phyloP scores from a whole-genome alignment of 2,797 vertebrate genomes.

The Galagoides demidoff region DNA sequence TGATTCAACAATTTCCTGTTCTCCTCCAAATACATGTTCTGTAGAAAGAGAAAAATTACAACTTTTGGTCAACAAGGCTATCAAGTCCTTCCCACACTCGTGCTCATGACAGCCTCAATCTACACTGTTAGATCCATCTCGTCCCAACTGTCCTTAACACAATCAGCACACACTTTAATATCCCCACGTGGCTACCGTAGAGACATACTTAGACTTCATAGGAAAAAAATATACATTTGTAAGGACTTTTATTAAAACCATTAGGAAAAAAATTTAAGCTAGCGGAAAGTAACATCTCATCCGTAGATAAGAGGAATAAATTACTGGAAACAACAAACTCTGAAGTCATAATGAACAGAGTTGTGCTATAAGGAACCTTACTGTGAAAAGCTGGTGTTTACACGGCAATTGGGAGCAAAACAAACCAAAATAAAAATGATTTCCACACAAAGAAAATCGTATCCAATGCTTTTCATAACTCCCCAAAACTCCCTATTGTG shows the following conservation, averaged over 20 bases:
- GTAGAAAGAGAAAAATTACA: not conserved
- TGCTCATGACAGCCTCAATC: not conserved
- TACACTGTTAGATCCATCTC: not conserved
- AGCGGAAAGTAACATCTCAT: conserved; percentile 68
- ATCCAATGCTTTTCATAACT: not conserved
- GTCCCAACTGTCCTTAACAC: conserved; percentile 79
- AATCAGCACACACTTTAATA: conserved; percentile 74
- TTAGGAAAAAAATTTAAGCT: conserved; percentile 73
- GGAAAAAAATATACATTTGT: conserved; percentile 72
- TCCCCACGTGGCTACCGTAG: conserved; percentile 72
- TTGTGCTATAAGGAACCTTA: not conserved
- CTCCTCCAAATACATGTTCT: not conserved
- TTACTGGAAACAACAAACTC: conserved; percentile 27
- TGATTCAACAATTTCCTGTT: conserved; percentile 34
- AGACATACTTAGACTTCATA: conserved; percentile 64
- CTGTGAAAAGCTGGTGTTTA: conserved; percentile 55
- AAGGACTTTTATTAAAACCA: conserved; percentile 62
- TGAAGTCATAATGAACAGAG: conserved; percentile 35
- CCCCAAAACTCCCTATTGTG: not conserved
- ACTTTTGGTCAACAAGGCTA: not conserved
- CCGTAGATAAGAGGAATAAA: conserved; percentile 37
- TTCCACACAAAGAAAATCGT: conserved; percentile 12
- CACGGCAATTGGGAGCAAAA: conserved; percentile 31
- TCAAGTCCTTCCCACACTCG: not conserved
- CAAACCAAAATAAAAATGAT: conserved; percentile 25